These are phyloP conservation scores for Cepaea nemoralis DNA, from an alignment of 1,140 invertebrate species.

Conservation along the genomic window DNA sequence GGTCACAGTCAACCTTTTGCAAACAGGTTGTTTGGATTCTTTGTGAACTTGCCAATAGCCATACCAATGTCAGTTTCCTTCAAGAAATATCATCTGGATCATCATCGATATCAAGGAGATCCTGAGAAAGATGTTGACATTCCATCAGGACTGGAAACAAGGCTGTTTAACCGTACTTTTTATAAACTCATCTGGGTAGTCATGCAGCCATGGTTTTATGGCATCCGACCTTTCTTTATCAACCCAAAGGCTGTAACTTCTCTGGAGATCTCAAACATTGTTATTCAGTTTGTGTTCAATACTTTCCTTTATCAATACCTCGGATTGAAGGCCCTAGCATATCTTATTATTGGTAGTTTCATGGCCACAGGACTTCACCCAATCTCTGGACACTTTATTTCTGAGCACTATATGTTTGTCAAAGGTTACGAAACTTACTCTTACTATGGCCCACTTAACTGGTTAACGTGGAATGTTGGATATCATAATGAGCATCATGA, in stretches of 20 bases:
- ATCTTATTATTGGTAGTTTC: constrained; percentile 89
- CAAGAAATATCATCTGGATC: constrained; percentile 98
- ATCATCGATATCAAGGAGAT: constrained; percentile 96
- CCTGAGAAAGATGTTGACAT: constrained; percentile 95
- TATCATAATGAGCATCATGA: constrained; percentile 83
- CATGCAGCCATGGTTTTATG: constrained; percentile 96
- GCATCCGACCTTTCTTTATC: constrained; percentile 89
- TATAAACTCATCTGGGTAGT: constrained; percentile 95
- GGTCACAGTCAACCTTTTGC: constrained; percentile 87
- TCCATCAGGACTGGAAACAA: constrained; percentile 91
- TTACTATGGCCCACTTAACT: constrained; percentile 97
- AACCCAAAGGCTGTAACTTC: constrained; percentile 87
- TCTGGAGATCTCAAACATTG: constrained; percentile 88
- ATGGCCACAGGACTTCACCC: constrained; percentile 98
- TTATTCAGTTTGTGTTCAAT: constrained; percentile 91
- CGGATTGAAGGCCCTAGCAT: constrained; percentile 84
- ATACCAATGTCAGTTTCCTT: constrained; percentile 96
- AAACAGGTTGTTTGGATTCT: constrained; percentile 92
- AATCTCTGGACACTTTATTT: constrained; percentile 98
- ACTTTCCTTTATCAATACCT: constrained; percentile 83
- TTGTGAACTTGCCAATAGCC: constrained; percentile 95
- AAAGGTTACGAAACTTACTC: constrained; percentile 99
- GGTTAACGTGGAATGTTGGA: constrained; percentile 98
- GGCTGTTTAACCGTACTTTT: constrained; percentile 91
- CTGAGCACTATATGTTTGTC: constrained; percentile 99